These are phyloP conservation scores for Lacerta viridis DNA, from an alignment of 2,797 vertebrate genomes.

Conservation along the genomic window DNA sequence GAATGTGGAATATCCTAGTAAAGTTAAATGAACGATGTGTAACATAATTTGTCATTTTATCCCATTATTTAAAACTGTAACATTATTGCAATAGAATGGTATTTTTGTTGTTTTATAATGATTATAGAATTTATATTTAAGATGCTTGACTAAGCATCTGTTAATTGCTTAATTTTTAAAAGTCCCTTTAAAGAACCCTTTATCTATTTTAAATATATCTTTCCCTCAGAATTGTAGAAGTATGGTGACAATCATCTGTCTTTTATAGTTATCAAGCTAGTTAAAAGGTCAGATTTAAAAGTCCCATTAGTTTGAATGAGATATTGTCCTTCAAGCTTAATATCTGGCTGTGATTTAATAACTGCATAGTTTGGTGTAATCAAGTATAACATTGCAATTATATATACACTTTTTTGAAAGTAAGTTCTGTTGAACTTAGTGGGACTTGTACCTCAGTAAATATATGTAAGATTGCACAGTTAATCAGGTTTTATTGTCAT, in stretches of 20 bases:
- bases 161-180: constrained; percentile 18
- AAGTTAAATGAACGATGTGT: not conserved
- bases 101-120: not conserved
- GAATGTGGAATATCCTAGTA: constrained; percentile 1
- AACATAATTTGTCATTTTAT: not conserved
- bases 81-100: not conserved
- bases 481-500: not conserved
- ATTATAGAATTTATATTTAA: not conserved
- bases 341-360: not conserved
- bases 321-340: not conserved
- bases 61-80: not conserved
- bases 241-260: not conserved
- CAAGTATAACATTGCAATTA: not conserved
- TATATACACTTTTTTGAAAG: too few species aligned
- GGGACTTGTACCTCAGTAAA: not conserved
- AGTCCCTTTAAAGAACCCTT: not conserved
- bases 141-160: not conserved
- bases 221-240: not conserved
- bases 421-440: not conserved
- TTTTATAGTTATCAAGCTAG: not conserved
- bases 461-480: not conserved
- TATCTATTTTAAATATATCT: not conserved
- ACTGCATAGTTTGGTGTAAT: not conserved
- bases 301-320: not conserved
- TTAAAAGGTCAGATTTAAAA: not conserved